Conservation (phyloP, 2,797 vertebrate species). For the Oophaga sylvatica region DNA sequence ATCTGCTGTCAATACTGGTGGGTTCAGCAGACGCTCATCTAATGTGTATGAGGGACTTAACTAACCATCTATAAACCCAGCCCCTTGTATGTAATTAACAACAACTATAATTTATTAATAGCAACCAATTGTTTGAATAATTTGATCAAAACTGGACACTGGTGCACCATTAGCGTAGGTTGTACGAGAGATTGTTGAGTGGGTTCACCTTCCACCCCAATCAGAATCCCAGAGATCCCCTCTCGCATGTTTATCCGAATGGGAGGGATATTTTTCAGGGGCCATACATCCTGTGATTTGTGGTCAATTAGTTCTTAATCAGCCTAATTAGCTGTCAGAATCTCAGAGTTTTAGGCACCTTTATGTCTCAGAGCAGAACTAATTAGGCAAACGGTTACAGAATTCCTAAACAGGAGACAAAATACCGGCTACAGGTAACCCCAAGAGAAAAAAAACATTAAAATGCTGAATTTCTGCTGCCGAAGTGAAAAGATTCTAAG, state of each 20-base stretch:
- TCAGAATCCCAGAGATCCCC: not conserved
- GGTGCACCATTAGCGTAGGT: not conserved
- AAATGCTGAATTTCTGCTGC: not conserved
- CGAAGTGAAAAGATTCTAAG: not conserved
- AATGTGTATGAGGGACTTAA: no score
- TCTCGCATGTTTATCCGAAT: not conserved
- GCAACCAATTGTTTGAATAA: not conserved
- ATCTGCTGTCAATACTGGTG: no score
- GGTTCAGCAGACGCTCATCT: no score
- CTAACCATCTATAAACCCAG: no score
- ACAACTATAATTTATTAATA: not conserved
- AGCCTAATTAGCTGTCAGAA: slow-evolving; percentile 31
- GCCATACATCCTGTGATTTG: slow-evolving; percentile 17
- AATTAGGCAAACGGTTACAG: slow-evolving; percentile 29
- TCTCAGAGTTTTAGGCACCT: slow-evolving; percentile 16
- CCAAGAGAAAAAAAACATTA: slow-evolving; percentile 3
- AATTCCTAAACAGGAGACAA: slow-evolving; percentile 25
- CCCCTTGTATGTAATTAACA: not conserved
- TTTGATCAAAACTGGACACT: not conserved
- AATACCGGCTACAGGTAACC: slow-evolving; percentile 18
- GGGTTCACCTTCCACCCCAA: slow-evolving; percentile 17
- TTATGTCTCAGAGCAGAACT: slow-evolving; percentile 23
- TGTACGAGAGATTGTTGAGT: not conserved
- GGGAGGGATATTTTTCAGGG: slow-evolving; percentile 1
- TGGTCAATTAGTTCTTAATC: slow-evolving; percentile 26